phyloP scores from a whole-genome alignment of 1,140 invertebrate genomes.

The Drosophila athabasca region DNA sequence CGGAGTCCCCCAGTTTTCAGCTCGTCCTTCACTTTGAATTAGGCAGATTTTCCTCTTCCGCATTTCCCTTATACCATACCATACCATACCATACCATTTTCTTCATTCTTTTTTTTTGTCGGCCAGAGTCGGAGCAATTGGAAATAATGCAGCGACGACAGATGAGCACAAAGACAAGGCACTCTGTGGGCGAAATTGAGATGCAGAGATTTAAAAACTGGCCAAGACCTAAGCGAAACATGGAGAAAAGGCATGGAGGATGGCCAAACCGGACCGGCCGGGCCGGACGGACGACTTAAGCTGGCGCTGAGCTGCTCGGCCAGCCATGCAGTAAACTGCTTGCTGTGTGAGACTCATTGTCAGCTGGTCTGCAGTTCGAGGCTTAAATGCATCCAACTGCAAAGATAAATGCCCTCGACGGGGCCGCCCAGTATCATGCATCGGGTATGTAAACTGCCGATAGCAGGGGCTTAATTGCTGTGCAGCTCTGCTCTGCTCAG shows the following conservation, averaged over 20 bases:
- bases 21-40: conserved; percentile 51
- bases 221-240: conserved; percentile 17
- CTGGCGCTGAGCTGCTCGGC: conserved; percentile 16
- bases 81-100: conserved; percentile 26
- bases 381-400: conserved; percentile 54
- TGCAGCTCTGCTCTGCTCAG: too few species aligned
- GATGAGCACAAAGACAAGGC: conserved; percentile 55
- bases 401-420: conserved; percentile 36
- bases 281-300: conserved; percentile 3
- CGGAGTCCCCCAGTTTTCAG: not conserved
- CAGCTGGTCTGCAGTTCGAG: conserved; percentile 30
- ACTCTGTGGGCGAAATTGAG: conserved; percentile 51
- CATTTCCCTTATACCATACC: conserved; percentile 22
- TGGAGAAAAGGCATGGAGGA: not conserved
- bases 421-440: not conserved
- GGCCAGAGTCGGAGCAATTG: conserved; percentile 43
- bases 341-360: conserved; percentile 30
- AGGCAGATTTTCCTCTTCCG: conserved; percentile 66
- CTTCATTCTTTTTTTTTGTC: conserved; percentile 1
- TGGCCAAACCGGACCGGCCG: not conserved
- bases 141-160: conserved; percentile 55
- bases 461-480: conserved; percentile 4
- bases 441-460: conserved; percentile 34
- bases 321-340: conserved; percentile 41
- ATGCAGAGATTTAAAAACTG: conserved; percentile 52